These are phyloP conservation scores for Bellardia bayeri DNA, from an alignment of 2,888 invertebrate genomes.

Conservation along the genomic window DNA sequence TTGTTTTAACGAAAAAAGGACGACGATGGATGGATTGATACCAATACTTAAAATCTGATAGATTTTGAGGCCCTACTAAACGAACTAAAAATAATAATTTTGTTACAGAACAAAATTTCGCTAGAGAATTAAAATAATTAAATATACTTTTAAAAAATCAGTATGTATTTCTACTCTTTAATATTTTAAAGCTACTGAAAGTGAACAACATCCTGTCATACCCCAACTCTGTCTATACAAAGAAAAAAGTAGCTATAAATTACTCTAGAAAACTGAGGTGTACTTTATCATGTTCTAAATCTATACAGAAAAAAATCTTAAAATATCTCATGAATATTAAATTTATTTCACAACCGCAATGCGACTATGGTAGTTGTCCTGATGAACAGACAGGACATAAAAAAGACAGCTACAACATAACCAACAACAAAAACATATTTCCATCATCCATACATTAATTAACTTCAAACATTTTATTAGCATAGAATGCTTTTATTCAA, in stretches of 20 bases:
- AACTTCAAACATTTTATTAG: conserved; percentile 52
- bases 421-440: conserved; percentile 32
- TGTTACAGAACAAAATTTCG: too few species aligned
- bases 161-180: too few species aligned
- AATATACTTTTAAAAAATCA: too few species aligned
- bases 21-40: too few species aligned
- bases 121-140: too few species aligned
- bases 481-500: conserved; percentile 1
- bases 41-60: too few species aligned
- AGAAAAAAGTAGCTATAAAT: neutral
- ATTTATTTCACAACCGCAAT: conserved; percentile 39
- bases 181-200: neutral
- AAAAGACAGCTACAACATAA: neutral
- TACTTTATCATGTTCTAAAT: neutral
- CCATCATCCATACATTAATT: conserved; percentile 52
- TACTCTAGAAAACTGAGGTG: neutral
- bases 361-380: conserved; percentile 29
- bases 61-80: too few species aligned
- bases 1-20: too few species aligned
- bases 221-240: too few species aligned
- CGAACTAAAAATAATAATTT: too few species aligned
- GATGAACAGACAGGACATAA: neutral
- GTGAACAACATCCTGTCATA: neutral
- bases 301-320: neutral
- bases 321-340: conserved; percentile 53